phyloP scores from a whole-genome alignment of 2,888 invertebrate species.

The Heliconius aoede region DNA sequence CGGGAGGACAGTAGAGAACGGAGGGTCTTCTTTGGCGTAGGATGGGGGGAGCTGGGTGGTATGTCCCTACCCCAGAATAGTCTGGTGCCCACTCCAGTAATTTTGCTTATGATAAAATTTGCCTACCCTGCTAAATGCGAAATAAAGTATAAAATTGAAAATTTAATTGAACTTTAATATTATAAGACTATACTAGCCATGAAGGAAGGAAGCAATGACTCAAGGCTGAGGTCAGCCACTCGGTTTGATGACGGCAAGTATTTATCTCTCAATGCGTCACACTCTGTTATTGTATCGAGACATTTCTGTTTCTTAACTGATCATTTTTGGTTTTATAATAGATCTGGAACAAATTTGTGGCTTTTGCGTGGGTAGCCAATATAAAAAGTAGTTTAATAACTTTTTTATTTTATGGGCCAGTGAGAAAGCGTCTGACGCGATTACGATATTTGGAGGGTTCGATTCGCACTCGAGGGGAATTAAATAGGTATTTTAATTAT shows the following conservation, averaged over 20 bases:
- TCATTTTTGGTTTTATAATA: background rate
- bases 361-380: background rate
- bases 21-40: no score
- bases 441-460: no score
- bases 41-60: no score
- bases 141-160: background rate
- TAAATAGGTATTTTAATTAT: no score
- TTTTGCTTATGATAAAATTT: no score
- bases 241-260: slow-evolving; percentile 5
- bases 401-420: background rate
- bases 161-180: background rate
- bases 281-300: background rate
- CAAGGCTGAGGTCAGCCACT: slow-evolving; percentile 50
- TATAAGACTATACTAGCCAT: background rate
- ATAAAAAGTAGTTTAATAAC: background rate
- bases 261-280: slow-evolving; percentile 25
- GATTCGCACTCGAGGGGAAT: no score
- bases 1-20: no score
- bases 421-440: no score
- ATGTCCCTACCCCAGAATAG: no score
- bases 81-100: no score
- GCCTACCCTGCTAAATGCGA: no score
- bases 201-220: slow-evolving; percentile 27
- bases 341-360: background rate
- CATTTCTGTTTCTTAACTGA: background rate